phyloP scores from a whole-genome alignment of 1,140 invertebrate species.

The Drosophila malerkotliana region DNA sequence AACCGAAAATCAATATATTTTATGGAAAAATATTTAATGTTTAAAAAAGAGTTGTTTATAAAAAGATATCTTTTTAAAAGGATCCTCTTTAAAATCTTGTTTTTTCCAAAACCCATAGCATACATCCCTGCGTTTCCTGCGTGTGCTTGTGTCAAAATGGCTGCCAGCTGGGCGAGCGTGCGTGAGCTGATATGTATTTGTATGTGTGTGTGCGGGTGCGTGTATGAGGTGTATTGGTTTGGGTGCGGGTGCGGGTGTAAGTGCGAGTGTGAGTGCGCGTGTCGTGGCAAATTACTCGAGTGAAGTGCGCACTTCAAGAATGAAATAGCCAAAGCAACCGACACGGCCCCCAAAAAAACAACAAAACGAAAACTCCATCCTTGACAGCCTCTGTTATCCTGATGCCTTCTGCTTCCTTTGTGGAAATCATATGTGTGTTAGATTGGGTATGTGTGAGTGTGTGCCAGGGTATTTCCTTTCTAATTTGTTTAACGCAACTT shows the following conservation, averaged over 20 bases:
- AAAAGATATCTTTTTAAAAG: neutral
- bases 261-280: conserved; percentile 52
- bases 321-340: conserved; percentile 71
- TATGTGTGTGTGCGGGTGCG: neutral
- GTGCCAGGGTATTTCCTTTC: conserved; percentile 46
- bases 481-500: conserved; percentile 69
- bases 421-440: neutral
- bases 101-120: neutral
- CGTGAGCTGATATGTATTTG: neutral
- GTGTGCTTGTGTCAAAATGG: conserved; percentile 34
- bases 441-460: neutral
- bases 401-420: conserved; percentile 1
- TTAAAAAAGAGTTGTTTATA: neutral
- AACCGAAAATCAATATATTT: too few species aligned
- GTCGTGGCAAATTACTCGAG: conserved; percentile 72
- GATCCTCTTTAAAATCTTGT: neutral
- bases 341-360: conserved; percentile 46
- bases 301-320: conserved; percentile 73
- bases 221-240: neutral
- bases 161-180: conserved; percentile 23
- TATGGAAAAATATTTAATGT: too few species aligned
- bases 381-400: conserved; percentile 33
- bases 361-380: conserved; percentile 55
- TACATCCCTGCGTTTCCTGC: neutral
- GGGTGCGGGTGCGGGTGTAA: conserved; percentile 4